A percentile compares a stretch with the other conserved stretches of the same genome.
Evolutionary conservation across 2,888 invertebrate genomes (phyloP).

Genomic region (Rhagonycha fulva): DNA sequence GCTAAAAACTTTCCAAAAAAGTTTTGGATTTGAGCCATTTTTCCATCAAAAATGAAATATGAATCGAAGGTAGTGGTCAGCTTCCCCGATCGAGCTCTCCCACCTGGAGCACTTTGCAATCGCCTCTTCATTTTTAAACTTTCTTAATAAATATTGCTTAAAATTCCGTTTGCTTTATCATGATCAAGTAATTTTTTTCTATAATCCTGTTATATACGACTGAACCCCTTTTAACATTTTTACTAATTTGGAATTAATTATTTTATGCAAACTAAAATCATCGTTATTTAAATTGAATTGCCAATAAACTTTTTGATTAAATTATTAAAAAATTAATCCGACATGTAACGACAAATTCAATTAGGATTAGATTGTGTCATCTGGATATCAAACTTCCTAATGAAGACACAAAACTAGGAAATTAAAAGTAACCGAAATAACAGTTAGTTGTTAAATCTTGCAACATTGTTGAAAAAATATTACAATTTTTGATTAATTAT

Average conservation of each 20-base stretch:
- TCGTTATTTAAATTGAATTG: background rate
- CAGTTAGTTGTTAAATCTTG: background rate
- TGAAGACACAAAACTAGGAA: background rate
- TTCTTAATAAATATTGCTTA: background rate
- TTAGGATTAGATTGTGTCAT: constrained; percentile 1
- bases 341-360: background rate
- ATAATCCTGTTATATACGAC: background rate
- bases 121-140: background rate
- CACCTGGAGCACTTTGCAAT: too few relatives aligned
- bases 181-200: background rate
- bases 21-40: background rate
- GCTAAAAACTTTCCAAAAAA: too few relatives aligned
- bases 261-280: background rate
- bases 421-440: background rate
- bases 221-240: background rate
- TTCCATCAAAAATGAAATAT: background rate
- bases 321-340: background rate
- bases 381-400: background rate
- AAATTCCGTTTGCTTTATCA: background rate
- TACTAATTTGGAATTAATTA: background rate
- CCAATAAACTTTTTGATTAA: background rate
- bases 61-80: too few relatives aligned
- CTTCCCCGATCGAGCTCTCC: too few relatives aligned
- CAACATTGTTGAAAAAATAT: background rate
- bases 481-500: background rate